Percentiles rank a stretch among this genome's conserved stretches.
These are phyloP conservation scores for Agrochola lychnidis DNA, from an alignment of 2,888 invertebrate species.

Conservation along the genomic window DNA sequence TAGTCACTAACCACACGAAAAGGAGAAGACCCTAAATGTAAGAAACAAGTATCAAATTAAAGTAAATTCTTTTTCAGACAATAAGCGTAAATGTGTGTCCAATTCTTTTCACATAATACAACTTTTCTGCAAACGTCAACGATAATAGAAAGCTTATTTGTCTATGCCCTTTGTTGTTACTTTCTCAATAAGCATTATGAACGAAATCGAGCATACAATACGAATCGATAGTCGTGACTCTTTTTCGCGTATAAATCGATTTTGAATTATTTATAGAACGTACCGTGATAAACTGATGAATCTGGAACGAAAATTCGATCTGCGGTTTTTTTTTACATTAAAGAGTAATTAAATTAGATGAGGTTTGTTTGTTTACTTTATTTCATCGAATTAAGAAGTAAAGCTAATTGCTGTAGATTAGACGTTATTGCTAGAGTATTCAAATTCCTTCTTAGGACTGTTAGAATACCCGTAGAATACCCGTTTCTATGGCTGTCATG, in stretches of 20 bases:
- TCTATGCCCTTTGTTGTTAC: constrained; percentile 21
- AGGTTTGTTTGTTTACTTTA: constrained; percentile 14
- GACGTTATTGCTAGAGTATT: background rate
- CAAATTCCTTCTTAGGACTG: background rate
- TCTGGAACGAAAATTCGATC: background rate
- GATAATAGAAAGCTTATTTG: constrained; percentile 42
- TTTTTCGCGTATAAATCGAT: constrained; percentile 31
- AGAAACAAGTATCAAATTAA: background rate
- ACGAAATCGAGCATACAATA: constrained; percentile 14
- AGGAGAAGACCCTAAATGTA: background rate
- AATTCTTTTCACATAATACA: constrained; percentile 4
- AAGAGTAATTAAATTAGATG: constrained; percentile 5
- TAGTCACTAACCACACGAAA: too few species aligned
- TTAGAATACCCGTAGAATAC: too few species aligned
- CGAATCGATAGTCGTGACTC: constrained; percentile 36
- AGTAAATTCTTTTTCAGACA: background rate
- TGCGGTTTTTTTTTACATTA: background rate
- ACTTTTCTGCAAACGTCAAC: background rate
- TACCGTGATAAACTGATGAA: constrained; percentile 2
- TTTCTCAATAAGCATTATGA: constrained; percentile 23
- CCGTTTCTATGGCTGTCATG: too few species aligned
- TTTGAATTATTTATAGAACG: constrained; percentile 18
- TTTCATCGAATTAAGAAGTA: background rate
- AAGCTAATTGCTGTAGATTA: background rate
- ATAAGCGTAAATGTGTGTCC: background rate